Conservation (phyloP, 1,140 invertebrate species). For the Drosophila prosaltans region DNA sequence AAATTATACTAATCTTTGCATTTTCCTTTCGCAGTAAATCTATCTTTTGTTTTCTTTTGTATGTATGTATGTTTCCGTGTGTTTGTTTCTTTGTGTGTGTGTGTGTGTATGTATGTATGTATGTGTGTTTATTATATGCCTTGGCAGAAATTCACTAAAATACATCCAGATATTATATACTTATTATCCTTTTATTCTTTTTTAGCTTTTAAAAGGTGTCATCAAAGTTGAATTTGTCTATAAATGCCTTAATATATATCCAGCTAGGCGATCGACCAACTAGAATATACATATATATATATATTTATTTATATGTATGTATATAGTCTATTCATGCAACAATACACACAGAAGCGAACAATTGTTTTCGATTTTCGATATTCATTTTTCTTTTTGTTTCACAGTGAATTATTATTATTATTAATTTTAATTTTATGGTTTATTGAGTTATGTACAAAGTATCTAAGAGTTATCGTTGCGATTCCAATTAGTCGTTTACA, state of each 20-base stretch:
- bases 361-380: constrained; percentile 3
- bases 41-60: constrained; percentile 16
- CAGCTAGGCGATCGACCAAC: constrained; percentile 42
- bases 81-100: no score
- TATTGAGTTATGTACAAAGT: constrained; percentile 53
- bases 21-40: constrained; percentile 38
- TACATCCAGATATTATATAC: constrained; percentile 40
- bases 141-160: constrained; percentile 60
- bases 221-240: constrained; percentile 58
- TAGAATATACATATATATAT: not conserved
- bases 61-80: not conserved
- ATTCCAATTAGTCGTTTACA: constrained; percentile 43
- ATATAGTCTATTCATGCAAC: constrained; percentile 44
- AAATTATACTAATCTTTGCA: constrained; percentile 79
- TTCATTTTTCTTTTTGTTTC: constrained; percentile 25
- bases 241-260: constrained; percentile 51
- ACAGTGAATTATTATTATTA: constrained; percentile 46
- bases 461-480: constrained; percentile 42
- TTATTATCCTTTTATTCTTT: constrained; percentile 43
- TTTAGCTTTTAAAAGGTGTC: constrained; percentile 33
- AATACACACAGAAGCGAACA: constrained; percentile 47
- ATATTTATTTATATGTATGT: no score
- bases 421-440: not conserved
- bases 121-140: constrained; percentile 30
- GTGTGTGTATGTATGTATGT: not conserved